Percentiles rank a stretch among this genome's conserved stretches.
These are phyloP conservation scores for Oplegnathus fasciatus DNA, from an alignment of 2,113 vertebrate species.

Conservation along the genomic window DNA sequence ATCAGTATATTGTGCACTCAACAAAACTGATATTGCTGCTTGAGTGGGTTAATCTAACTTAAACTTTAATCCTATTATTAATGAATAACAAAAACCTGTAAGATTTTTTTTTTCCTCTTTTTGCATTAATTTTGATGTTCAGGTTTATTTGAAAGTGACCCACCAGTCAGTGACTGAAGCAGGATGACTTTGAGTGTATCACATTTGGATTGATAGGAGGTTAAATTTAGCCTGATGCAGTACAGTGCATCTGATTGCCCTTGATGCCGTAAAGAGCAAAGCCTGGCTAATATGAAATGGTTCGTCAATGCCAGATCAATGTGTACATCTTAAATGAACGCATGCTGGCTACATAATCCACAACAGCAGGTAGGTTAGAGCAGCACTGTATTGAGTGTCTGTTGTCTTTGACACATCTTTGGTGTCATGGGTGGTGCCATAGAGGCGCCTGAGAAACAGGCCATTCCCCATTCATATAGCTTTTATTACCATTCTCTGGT, in stretches of 20 bases:
- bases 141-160: constrained; percentile 56
- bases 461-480: constrained; percentile 71
- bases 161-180: constrained; percentile 36
- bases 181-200: constrained; percentile 68
- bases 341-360: constrained; percentile 71
- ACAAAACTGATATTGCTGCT: constrained; percentile 27
- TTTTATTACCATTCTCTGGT: constrained; percentile 80
- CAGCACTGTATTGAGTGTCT: constrained; percentile 78
- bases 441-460: constrained; percentile 77
- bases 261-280: constrained; percentile 75
- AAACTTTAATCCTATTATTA: constrained; percentile 24
- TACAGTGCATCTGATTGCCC: constrained; percentile 75
- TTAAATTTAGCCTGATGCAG: constrained; percentile 74
- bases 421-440: constrained; percentile 82
- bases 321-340: constrained; percentile 76
- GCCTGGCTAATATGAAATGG: constrained; percentile 75
- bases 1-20: constrained; percentile 38
- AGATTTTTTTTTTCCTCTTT: not conserved
- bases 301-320: constrained; percentile 81
- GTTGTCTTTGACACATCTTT: constrained; percentile 83
- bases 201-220: constrained; percentile 69
- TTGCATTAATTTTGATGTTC: constrained; percentile 14
- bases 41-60: constrained; percentile 3
- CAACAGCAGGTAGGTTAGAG: constrained; percentile 60
- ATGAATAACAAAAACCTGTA: not conserved